phyloP scores from a whole-genome alignment of 2,113 vertebrate species.

The Salvator merianae region DNA sequence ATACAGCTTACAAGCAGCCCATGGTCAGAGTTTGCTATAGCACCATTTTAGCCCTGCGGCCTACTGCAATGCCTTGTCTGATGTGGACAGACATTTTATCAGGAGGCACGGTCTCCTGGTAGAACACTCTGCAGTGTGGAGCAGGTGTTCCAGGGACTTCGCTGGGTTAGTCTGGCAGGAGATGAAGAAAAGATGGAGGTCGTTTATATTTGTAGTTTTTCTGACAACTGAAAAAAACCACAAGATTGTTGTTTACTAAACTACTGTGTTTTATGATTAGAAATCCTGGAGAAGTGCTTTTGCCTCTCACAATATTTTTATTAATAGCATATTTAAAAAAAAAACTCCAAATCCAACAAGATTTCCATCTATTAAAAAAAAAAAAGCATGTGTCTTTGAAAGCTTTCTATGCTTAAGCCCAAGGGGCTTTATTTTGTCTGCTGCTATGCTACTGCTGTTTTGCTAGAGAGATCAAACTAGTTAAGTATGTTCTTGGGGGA shows the following conservation, averaged over 20 bases:
- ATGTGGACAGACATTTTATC: no score
- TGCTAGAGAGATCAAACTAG: background rate
- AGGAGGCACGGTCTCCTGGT: no score
- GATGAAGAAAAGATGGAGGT: constrained; percentile 3
- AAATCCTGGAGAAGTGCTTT: background rate
- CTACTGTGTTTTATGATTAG: background rate
- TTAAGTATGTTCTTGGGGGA: background rate
- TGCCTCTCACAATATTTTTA: background rate
- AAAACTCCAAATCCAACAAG: background rate
- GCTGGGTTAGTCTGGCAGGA: constrained; percentile 14
- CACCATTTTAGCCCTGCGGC: no score
- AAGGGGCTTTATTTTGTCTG: background rate
- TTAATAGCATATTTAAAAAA: background rate
- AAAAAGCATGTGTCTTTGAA: background rate
- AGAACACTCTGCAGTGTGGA: no score
- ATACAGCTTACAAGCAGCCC: no score
- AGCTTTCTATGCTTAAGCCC: background rate
- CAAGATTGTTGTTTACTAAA: constrained; percentile 42
- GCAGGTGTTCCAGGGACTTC: constrained; percentile 38
- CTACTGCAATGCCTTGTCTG: no score
- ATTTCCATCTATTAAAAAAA: background rate
- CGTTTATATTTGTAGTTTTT: constrained; percentile 28
- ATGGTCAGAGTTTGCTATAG: no score
- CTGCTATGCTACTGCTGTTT: background rate
- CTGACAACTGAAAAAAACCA: constrained; percentile 23